These are phyloP conservation scores for Druon quercuslanigerum DNA, from an alignment of 1,140 invertebrate species.

Conservation along the genomic window DNA sequence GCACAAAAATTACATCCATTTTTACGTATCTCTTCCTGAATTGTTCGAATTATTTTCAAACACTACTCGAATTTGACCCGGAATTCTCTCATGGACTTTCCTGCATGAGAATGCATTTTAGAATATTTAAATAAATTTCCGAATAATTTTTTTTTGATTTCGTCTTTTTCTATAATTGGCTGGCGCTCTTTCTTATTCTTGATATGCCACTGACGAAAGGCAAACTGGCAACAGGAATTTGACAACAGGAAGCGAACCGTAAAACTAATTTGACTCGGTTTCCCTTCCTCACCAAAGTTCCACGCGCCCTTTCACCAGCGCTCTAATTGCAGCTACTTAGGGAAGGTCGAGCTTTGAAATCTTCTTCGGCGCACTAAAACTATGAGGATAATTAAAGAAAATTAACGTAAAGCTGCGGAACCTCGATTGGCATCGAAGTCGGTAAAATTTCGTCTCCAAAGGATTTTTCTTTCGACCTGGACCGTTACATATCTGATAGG, in stretches of 20 bases:
- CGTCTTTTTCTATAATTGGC: neutral
- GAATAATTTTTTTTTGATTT: neutral
- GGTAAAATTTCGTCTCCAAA: neutral
- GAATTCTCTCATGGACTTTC: too few species aligned
- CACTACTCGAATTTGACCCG: too few species aligned
- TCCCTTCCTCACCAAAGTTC: neutral
- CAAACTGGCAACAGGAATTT: neutral
- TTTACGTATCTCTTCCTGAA: too few species aligned
- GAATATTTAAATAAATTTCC: too few species aligned
- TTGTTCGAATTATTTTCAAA: too few species aligned
- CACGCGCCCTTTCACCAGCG: conserved; percentile 2
- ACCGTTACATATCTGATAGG: neutral
- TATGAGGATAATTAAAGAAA: conserved; percentile 8
- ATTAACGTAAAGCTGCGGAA: neutral
- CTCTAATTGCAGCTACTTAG: neutral
- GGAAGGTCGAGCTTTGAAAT: neutral
- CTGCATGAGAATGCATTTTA: too few species aligned
- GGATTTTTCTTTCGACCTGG: neutral
- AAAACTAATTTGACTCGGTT: conserved; percentile 5
- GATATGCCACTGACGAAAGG: neutral
- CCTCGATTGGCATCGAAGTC: conserved; percentile 4
- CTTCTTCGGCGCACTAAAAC: neutral
- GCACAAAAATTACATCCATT: too few species aligned
- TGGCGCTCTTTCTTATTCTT: neutral
- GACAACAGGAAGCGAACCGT: conserved; percentile 1